phyloP scores from a whole-genome alignment of 1,140 invertebrate species.

The Batillaria attramentaria region DNA sequence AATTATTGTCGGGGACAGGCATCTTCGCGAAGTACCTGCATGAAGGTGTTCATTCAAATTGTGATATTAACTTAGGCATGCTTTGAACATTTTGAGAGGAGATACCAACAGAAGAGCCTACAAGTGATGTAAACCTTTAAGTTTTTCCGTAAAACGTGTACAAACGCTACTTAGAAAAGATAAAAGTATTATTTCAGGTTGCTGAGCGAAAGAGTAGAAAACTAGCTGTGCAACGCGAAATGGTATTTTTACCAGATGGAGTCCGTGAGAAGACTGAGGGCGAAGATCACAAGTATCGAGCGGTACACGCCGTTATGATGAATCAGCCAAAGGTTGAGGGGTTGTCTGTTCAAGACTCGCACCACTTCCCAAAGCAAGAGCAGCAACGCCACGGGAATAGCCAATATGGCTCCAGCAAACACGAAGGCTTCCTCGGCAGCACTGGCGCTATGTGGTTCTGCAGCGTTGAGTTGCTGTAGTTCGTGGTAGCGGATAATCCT shows the following conservation, averaged over 20 bases:
- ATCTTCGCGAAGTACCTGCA: background rate
- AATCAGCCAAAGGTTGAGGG: background rate
- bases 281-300: constrained; percentile 40
- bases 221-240: too few relatives aligned
- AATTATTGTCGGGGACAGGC: constrained; percentile 23
- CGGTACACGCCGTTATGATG: constrained; percentile 48
- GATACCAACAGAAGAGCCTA: too few relatives aligned
- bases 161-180: too few relatives aligned
- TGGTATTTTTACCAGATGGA: constrained; percentile 36
- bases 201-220: too few relatives aligned
- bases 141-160: too few relatives aligned
- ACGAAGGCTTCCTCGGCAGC: background rate
- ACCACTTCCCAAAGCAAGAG: background rate
- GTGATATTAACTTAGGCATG: too few relatives aligned
- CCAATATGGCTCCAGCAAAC: background rate
- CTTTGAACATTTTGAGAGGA: too few relatives aligned
- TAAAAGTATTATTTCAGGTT: too few relatives aligned
- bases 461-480: background rate
- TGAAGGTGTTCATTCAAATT: background rate
- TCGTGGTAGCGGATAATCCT: background rate
- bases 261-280: constrained; percentile 45
- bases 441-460: background rate
- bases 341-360: background rate
- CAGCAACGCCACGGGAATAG: background rate
- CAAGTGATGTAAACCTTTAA: too few relatives aligned